Evolutionary conservation across 92 coral and sea anemone species (phyloP).

Genomic region (Heteractis magnifica): DNA sequence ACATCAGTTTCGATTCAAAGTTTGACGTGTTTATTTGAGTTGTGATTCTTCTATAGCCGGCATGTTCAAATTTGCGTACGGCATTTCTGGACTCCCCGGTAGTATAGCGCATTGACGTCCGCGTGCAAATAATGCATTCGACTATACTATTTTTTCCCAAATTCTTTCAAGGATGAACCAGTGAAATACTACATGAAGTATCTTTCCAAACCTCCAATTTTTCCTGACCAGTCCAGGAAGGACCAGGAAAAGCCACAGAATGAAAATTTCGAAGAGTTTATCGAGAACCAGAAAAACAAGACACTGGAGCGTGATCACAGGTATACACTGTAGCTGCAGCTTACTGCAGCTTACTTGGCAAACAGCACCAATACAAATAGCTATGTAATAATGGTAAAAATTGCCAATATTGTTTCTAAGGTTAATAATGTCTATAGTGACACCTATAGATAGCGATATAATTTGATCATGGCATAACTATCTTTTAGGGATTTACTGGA

Average conservation of each 20-base stretch:
- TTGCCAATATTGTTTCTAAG: background rate
- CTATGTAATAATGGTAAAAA: background rate
- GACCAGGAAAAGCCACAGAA: constrained; percentile 31
- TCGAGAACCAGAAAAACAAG: constrained; percentile 74
- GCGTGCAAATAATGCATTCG: background rate
- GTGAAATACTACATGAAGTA: constrained; percentile 86
- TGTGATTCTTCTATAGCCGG: too few species aligned
- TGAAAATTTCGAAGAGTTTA: constrained; percentile 53
- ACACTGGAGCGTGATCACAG: constrained; percentile 87
- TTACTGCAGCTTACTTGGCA: background rate
- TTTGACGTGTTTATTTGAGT: too few species aligned
- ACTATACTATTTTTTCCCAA: background rate
- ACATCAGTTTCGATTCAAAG: too few species aligned
- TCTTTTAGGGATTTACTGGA: constrained; percentile 82
- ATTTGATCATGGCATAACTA: background rate
- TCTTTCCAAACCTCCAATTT: constrained; percentile 81
- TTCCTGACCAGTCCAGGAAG: constrained; percentile 37
- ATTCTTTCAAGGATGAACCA: constrained; percentile 64
- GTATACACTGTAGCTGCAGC: constrained; percentile 34
- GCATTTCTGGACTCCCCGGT: too few species aligned
- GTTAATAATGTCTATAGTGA: background rate
- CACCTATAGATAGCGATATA: too few species aligned
- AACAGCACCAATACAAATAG: background rate
- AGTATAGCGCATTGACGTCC: too few species aligned
- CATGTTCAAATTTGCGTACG: too few species aligned